Percentiles rank a stretch among this genome's conserved stretches.
phyloP scores from a whole-genome alignment of 2,797 vertebrate species.

The Xenentodon cancila region DNA sequence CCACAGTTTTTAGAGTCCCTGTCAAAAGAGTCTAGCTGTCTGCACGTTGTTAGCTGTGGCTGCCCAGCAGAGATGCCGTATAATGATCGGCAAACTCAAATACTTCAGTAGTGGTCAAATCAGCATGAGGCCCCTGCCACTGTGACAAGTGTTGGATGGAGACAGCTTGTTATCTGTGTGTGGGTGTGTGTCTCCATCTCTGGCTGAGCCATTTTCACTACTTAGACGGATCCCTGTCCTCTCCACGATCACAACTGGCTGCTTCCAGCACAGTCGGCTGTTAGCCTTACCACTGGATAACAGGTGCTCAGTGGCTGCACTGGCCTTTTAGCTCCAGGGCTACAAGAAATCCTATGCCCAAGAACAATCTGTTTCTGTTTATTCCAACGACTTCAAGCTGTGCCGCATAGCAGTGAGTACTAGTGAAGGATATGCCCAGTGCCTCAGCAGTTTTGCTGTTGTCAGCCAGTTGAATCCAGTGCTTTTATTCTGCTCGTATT shows the following conservation, averaged over 20 bases:
- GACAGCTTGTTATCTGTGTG: slow-evolving; percentile 44
- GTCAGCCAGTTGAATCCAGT: slow-evolving; percentile 16
- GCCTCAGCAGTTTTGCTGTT: slow-evolving; percentile 14
- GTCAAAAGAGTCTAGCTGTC: slow-evolving; percentile 17
- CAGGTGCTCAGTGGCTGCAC: slow-evolving; percentile 41
- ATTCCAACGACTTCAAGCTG: slow-evolving; percentile 44
- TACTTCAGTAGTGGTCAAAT: slow-evolving; percentile 44
- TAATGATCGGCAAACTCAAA: slow-evolving; percentile 57
- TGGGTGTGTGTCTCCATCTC: slow-evolving; percentile 10
- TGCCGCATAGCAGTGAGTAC: slow-evolving; percentile 22
- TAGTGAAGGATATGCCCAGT: slow-evolving; percentile 3
- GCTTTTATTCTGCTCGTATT: slow-evolving; percentile 25
- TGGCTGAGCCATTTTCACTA: slow-evolving; percentile 43
- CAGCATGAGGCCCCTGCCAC: slow-evolving; percentile 44
- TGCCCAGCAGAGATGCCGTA: slow-evolving; percentile 39
- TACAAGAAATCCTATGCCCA: slow-evolving; percentile 21
- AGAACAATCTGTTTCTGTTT: slow-evolving; percentile 48
- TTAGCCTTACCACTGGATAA: slow-evolving; percentile 45
- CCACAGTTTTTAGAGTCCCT: slow-evolving; percentile 11
- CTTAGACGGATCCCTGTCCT: slow-evolving; percentile 22
- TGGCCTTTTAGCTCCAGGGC: slow-evolving; percentile 29
- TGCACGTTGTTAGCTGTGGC: slow-evolving; percentile 50
- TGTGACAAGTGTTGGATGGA: slow-evolving; percentile 44
- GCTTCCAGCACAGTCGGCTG: slow-evolving; percentile 22
- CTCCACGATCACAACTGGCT: slow-evolving; percentile 26